These are phyloP conservation scores for Aplochiton taeniatus DNA, from an alignment of 2,797 vertebrate genomes.

Conservation along the genomic window DNA sequence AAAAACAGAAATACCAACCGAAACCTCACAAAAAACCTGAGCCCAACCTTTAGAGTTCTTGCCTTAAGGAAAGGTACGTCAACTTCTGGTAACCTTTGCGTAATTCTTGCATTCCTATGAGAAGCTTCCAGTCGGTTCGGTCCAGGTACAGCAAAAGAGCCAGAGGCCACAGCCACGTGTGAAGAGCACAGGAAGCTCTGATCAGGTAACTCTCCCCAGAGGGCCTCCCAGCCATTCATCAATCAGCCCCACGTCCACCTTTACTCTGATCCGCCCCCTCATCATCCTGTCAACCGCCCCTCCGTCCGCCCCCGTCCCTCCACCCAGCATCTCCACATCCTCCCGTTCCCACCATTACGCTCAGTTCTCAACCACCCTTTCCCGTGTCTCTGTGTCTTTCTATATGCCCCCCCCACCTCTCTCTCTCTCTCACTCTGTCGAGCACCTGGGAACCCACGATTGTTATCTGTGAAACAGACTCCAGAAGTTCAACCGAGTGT, in stretches of 20 bases:
- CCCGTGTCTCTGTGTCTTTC: background rate
- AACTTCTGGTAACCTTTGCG: too few species aligned
- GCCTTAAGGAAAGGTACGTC: too few species aligned
- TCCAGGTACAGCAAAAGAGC: background rate
- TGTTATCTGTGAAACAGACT: conserved; percentile 65
- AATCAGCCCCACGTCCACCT: conserved; percentile 55
- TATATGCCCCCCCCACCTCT: conserved; percentile 34
- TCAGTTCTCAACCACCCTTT: too few species aligned
- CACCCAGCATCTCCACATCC: background rate
- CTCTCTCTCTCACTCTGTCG: conserved; percentile 23
- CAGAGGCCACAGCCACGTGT: conserved; percentile 25
- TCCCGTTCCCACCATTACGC: too few species aligned
- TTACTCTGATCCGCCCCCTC: conserved; percentile 58
- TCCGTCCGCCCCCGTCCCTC: conserved; percentile 22
- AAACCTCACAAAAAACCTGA: too few species aligned
- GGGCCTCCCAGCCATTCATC: conserved; percentile 55
- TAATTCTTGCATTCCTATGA: too few species aligned
- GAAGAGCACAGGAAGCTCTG: conserved; percentile 54
- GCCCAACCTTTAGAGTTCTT: too few species aligned
- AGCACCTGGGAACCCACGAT: conserved; percentile 39
- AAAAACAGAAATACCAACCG: too few species aligned
- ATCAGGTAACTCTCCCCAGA: conserved; percentile 33
- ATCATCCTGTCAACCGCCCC: conserved; percentile 60
- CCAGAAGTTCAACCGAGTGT: conserved; percentile 61
- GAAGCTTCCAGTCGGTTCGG: too few species aligned